Percentiles rank a stretch among this genome's conserved stretches.
Evolutionary conservation across 1,140 invertebrate genomes (phyloP).

Genomic region (Oryctes rhinoceros): DNA sequence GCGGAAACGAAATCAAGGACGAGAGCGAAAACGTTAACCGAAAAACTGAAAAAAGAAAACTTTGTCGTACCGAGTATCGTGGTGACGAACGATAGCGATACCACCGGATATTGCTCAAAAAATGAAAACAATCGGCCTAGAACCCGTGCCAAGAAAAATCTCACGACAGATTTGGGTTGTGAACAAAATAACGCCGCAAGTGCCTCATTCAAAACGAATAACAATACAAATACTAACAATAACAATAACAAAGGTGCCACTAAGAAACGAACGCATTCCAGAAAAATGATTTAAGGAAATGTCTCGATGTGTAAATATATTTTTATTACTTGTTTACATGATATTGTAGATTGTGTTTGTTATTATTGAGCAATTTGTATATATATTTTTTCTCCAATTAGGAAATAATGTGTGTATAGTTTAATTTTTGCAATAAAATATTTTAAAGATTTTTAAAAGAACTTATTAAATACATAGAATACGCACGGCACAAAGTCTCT

Average conservation of each 20-base stretch:
- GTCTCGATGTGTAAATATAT: constrained; percentile 18
- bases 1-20: neutral
- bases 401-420: neutral
- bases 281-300: neutral
- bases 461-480: too few species aligned
- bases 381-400: neutral
- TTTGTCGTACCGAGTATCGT: neutral
- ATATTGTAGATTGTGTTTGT: neutral
- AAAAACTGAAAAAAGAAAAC: constrained; percentile 37
- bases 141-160: constrained; percentile 1
- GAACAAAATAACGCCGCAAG: constrained; percentile 4
- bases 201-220: neutral
- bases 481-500: too few species aligned
- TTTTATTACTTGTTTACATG: constrained; percentile 14
- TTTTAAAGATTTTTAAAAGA: too few species aligned
- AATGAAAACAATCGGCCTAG: neutral
- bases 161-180: neutral
- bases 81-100: neutral
- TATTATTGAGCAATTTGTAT: neutral
- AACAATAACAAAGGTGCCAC: constrained; percentile 28
- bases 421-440: neutral
- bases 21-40: constrained; percentile 39
- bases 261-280: constrained; percentile 8
- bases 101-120: neutral
- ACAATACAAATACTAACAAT: neutral